A percentile compares a stretch with the other conserved stretches of the same genome.
Evolutionary conservation across 2,113 vertebrate species (phyloP).

Genomic region (Trematomus loennbergii): DNA sequence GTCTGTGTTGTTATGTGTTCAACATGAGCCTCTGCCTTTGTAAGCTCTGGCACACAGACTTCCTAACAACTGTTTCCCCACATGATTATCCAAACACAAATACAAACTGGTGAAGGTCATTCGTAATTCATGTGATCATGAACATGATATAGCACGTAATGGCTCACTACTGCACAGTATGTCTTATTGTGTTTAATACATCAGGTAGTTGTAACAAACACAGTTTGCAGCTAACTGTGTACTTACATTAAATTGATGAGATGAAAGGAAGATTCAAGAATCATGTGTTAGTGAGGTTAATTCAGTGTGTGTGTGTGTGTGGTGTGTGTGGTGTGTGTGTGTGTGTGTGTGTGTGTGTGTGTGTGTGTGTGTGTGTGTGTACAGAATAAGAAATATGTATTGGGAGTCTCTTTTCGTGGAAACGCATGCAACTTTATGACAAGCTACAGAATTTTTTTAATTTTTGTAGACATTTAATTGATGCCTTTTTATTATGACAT

Average conservation of each 20-base stretch:
- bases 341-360: no score
- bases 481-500: neutral
- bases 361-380: no score
- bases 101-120: neutral
- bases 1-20: slow-evolving; percentile 1
- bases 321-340: no score
- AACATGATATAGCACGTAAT: neutral
- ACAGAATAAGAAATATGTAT: no score
- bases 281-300: neutral
- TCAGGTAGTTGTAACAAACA: no score
- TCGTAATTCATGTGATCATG: neutral
- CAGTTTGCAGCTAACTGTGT: neutral
- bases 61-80: no score
- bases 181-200: neutral
- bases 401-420: no score
- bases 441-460: no score
- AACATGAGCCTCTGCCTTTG: neutral
- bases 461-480: neutral
- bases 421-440: no score
- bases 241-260: neutral
- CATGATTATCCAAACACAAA: neutral
- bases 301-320: neutral
- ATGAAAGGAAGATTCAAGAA: neutral
- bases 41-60: neutral
- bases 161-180: neutral